Evolutionary conservation across 2,888 invertebrate genomes (phyloP), one percentile per base, ranked within the genome.

Genomic region (Endotricha flammealis): DNA sequence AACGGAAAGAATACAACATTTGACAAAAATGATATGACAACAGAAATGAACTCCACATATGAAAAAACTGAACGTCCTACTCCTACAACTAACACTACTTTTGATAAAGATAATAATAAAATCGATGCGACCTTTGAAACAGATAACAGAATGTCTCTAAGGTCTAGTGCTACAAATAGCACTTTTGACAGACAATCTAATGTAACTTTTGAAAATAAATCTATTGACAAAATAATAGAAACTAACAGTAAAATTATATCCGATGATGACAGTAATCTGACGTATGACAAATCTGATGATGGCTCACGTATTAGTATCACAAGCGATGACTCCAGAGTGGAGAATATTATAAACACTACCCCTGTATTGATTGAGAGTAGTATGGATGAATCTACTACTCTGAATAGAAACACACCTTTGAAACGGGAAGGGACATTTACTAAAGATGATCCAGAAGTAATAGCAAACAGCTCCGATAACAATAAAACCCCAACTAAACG

Each of bases 381-480:
- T 41, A 48, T 79, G 14, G 79, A 82, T 23, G 74, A 72, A 14
- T 65, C 76, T 2, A 50, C 46, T 10, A 41, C 45, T 0, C 42
- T 44, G n/a, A 41, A 30, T n/a, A 36, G 6, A 9, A 39, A 36
- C 14, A 69, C 73, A 28, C 70, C 72, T 1, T 41, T 81, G 1
- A 74, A 71, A 57, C 57, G 83, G 12, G 85, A 86, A 53, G 79
- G 78, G 0, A 87, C 86, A 1, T 87, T 79, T 28, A 85, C 80
- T 0, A 85, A 78, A 49, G 81, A 85, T 0, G 47, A 46, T 10
- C 53, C 75, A 0, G 63, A 63, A 13, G 42, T 49, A 4, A 22
- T 38, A 12, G 36, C 37, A 34, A 8, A 54, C 44, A 38, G 16
- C 25, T 4, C 42, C 36, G 12, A n/a, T 30, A 7, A 46, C 52